phyloP scores from a whole-genome alignment of 2,113 vertebrate species.

The Prinia subflava region DNA sequence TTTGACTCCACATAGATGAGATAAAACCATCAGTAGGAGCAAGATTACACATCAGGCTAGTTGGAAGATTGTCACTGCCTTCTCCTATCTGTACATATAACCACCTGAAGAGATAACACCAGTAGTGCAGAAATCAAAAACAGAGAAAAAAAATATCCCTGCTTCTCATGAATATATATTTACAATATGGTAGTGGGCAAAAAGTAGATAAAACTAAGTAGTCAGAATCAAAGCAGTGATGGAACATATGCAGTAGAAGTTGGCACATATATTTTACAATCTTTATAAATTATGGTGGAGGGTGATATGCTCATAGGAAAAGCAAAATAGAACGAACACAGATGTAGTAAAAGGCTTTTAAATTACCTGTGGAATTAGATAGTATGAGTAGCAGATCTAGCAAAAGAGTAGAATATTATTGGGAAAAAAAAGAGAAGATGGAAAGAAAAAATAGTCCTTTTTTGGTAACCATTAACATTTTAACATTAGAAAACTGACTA shows the following conservation, averaged over 20 bases:
- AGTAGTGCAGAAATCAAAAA: neutral
- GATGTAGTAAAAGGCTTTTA: neutral
- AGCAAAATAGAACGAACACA: neutral
- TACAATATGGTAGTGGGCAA: neutral
- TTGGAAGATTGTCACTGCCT: neutral
- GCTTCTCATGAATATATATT: neutral
- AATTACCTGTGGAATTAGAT: neutral
- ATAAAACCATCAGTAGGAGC: neutral
- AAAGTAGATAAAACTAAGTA: neutral
- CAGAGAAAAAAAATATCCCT: neutral
- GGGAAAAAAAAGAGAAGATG: neutral
- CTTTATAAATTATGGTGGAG: neutral
- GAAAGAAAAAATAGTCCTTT: neutral
- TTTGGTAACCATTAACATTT: neutral
- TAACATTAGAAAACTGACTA: neutral
- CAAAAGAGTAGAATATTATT: neutral
- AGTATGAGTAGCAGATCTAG: neutral
- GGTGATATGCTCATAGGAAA: neutral
- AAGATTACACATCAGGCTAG: neutral
- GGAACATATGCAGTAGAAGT: neutral
- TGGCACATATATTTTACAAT: neutral
- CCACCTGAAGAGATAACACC: neutral
- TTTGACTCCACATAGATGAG: neutral
- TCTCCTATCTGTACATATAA: neutral
- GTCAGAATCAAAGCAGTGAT: neutral